Evolutionary conservation across 2,113 vertebrate genomes (phyloP).

Genomic region (Thunnus thynnus): DNA sequence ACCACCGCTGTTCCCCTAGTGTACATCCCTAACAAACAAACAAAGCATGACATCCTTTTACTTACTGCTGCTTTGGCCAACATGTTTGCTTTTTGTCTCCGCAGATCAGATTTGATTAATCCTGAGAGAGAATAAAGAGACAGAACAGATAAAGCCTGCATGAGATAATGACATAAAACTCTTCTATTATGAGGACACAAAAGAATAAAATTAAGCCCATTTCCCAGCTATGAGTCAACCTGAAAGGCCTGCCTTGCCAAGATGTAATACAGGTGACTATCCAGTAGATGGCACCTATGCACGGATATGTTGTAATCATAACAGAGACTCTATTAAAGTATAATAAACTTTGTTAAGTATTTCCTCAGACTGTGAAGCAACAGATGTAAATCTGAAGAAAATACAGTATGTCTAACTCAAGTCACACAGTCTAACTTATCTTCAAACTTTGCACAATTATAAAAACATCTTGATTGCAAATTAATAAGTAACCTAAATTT

Average conservation of each 20-base stretch:
- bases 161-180: not conserved
- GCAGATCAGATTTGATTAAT: conserved; percentile 92
- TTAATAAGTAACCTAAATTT: conserved; percentile 27
- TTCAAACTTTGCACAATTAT: not conserved
- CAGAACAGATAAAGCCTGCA: not conserved
- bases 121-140: conserved; percentile 75
- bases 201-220: not conserved
- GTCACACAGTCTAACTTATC: not conserved
- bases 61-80: conserved; percentile 86
- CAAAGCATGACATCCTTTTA: conserved; percentile 44
- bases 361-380: conserved; percentile 12
- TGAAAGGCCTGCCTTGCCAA: not conserved
- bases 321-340: not conserved
- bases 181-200: not conserved
- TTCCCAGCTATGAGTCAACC: not conserved
- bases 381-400: not conserved
- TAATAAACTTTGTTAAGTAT: not conserved
- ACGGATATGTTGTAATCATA: not conserved
- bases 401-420: not conserved
- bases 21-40: not conserved
- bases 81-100: conserved; percentile 90
- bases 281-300: conserved; percentile 55
- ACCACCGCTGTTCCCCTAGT: not conserved
- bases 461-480: not conserved
- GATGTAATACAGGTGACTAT: conserved; percentile 3